A percentile compares a stretch with the other conserved stretches of the same genome.
These are phyloP conservation scores for Abrostola triplasia DNA, from an alignment of 2,888 invertebrate genomes.

Conservation along the genomic window DNA sequence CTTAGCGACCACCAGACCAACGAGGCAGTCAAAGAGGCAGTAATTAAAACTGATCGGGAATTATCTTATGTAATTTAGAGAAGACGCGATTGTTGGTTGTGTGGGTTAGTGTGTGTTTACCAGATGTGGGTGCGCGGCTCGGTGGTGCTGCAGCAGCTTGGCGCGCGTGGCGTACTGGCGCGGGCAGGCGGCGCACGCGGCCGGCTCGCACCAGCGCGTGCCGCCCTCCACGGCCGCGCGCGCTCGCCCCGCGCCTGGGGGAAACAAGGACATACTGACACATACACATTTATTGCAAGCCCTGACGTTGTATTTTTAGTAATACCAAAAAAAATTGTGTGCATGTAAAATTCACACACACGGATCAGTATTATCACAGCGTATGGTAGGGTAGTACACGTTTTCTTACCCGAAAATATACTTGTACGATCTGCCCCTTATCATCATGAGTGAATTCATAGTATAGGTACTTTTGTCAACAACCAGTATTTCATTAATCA, in stretches of 20 bases:
- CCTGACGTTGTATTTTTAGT: no score
- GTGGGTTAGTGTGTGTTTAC: constrained; percentile 26
- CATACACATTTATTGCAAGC: not conserved
- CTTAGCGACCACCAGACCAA: no score
- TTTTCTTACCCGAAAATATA: no score
- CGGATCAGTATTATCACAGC: no score
- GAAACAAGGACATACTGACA: constrained; percentile 2
- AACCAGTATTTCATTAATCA: not conserved
- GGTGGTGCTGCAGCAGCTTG: constrained; percentile 91
- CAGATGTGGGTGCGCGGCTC: constrained; percentile 88
- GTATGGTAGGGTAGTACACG: no score
- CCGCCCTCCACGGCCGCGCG: constrained; percentile 63
- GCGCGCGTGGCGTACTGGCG: constrained; percentile 95
- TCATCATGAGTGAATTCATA: no score
- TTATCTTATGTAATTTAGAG: not conserved
- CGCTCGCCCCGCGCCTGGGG: constrained; percentile 57
- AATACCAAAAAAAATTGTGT: no score
- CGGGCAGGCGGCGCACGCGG: constrained; percentile 90
- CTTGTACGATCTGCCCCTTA: no score
- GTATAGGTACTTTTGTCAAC: no score
- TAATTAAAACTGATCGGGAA: not conserved
- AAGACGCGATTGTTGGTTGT: not conserved
- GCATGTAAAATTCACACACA: no score
- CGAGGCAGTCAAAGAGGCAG: no score
- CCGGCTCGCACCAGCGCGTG: constrained; percentile 63